These are phyloP conservation scores for Drepana arcuata DNA, from an alignment of 1,140 invertebrate species.

Conservation along the genomic window DNA sequence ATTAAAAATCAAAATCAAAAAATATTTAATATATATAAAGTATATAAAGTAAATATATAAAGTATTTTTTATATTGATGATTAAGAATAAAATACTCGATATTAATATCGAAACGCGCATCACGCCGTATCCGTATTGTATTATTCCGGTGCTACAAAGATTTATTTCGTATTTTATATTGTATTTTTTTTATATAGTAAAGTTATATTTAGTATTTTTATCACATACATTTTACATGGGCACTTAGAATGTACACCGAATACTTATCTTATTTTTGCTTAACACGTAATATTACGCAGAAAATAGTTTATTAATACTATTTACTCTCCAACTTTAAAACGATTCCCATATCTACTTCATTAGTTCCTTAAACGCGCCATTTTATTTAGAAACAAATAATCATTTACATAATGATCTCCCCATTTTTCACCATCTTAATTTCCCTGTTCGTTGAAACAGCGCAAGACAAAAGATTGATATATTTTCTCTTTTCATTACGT, in stretches of 20 bases:
- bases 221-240: too few relatives aligned
- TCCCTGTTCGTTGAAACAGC: constrained; percentile 27
- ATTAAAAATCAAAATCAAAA: background rate
- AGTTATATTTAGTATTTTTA: too few relatives aligned
- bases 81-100: background rate
- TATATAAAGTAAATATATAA: constrained; percentile 1
- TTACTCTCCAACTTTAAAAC: too few relatives aligned
- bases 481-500: constrained; percentile 53
- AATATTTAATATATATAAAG: background rate
- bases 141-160: background rate
- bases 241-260: too few relatives aligned
- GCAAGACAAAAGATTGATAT: constrained; percentile 59
- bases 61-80: background rate
- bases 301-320: too few relatives aligned
- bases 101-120: too few relatives aligned
- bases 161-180: background rate
- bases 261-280: too few relatives aligned
- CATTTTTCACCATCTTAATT: constrained; percentile 56
- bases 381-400: constrained; percentile 55
- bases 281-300: too few relatives aligned
- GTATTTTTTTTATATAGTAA: background rate
- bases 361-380: constrained; percentile 13
- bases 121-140: too few relatives aligned
- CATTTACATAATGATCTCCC: constrained; percentile 45
- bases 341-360: too few relatives aligned